Evolutionary conservation across 2,797 vertebrate species (phyloP).

Genomic region (Vireo griseus): DNA sequence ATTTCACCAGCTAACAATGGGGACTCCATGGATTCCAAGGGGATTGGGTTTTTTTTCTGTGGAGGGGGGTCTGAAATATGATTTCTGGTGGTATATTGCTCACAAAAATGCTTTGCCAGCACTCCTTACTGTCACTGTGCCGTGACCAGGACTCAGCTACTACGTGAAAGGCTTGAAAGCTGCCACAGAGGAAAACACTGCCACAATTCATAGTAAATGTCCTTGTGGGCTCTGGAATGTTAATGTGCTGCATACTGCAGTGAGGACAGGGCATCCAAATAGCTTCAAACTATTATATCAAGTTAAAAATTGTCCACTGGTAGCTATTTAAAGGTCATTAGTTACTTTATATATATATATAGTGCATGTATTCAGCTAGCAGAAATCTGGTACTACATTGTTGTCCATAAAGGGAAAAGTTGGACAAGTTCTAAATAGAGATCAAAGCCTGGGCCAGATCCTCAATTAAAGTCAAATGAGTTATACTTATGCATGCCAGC

Average conservation of each 20-base stretch:
- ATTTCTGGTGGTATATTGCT: neutral
- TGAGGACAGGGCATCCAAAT: constrained; percentile 15
- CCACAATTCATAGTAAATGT: constrained; percentile 56
- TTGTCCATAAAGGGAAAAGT: constrained; percentile 58
- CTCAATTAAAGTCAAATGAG: neutral
- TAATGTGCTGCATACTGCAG: constrained; percentile 15
- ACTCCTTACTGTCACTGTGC: neutral
- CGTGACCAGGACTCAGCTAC: neutral
- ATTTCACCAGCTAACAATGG: neutral
- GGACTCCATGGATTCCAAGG: neutral
- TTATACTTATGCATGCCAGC: neutral
- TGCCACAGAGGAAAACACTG: constrained; percentile 29
- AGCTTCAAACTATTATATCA: constrained; percentile 15
- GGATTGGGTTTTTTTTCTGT: too few species aligned
- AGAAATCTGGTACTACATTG: constrained; percentile 46
- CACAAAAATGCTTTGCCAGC: neutral
- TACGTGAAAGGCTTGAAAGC: neutral
- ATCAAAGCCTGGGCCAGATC: constrained; percentile 11
- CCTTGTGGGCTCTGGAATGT: constrained; percentile 47
- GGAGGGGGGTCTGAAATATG: neutral
- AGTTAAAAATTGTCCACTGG: constrained; percentile 50
- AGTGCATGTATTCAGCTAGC: constrained; percentile 46
- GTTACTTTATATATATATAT: constrained; percentile 57
- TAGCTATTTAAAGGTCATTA: constrained; percentile 54
- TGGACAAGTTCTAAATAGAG: constrained; percentile 53